Evolutionary conservation across 2,113 vertebrate species (phyloP).

Genomic region (Trochalopteron elliotii): DNA sequence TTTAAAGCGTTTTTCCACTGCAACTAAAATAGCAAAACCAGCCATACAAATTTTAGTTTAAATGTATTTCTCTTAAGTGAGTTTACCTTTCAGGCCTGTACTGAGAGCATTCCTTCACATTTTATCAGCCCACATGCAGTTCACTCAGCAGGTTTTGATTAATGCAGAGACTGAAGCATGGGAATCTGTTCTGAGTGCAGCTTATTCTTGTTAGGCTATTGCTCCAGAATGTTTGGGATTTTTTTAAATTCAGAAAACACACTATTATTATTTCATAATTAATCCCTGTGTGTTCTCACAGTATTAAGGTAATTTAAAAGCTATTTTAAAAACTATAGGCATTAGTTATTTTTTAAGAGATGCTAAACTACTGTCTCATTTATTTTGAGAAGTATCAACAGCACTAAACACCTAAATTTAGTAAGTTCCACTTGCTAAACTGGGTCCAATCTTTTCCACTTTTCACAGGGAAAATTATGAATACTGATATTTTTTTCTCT

Average conservation of each 20-base stretch:
- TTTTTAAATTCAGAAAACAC: not conserved
- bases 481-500: not conserved
- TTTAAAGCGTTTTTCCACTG: not conserved
- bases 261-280: not conserved
- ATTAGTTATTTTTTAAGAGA: not conserved
- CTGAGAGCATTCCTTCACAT: not conserved
- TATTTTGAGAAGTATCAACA: not conserved
- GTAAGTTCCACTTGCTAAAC: not conserved
- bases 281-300: not conserved
- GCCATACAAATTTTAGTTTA: not conserved
- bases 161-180: not conserved
- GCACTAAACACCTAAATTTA: not conserved
- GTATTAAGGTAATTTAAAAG: not conserved
- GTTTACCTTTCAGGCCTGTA: not conserved
- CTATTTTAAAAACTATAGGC: not conserved
- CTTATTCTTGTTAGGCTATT: not conserved
- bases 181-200: not conserved
- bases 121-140: not conserved
- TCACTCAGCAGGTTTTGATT: not conserved
- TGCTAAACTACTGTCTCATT: not conserved
- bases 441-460: not conserved
- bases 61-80: not conserved
- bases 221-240: not conserved
- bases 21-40: not conserved
- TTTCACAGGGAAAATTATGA: not conserved